Evolutionary conservation across 2,888 invertebrate species (phyloP), one percentile per base, ranked within the genome.

Genomic region (Caenorhabditis angaria): DNA sequence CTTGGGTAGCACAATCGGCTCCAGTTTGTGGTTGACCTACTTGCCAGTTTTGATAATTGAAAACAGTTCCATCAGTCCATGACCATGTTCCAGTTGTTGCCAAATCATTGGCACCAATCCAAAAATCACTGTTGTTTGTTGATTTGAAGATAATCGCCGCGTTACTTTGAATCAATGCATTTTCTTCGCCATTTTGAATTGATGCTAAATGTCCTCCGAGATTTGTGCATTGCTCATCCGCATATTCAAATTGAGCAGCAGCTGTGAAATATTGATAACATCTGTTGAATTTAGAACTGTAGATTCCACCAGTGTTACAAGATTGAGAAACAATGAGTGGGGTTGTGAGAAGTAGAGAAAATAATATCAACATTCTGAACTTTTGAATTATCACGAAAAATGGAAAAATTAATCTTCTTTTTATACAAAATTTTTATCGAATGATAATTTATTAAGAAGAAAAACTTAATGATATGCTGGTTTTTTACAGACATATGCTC

Each of bases 191-290:
- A 35, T 74, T 70, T 25, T 62, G 59, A 22, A 74, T 56, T 1
- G 74, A 70, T 4, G 61, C 74, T 3, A 74, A 47, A 48, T 74
- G 69, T 4, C 74, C 74, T 18, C 74, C 74, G 27, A 74, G 56
- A 0, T 55, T 25, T 22, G 28, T 35, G 29, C 74, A 74, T 32
- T 70, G 69, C 55, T 74, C 70, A 28, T 74, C 74, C n/a, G 74
- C 74, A 12, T 64, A 62, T n/a, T 55, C 66, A 61, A 70, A 74
- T 57, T 70, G 65, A 3, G 74, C 74, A 1, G 74, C 66, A 12
- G 69, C 66, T 1, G 74, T 66, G 66, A 74, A 66, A 62, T 66
- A 74, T 65, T 74, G 74, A 60, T 74, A 74, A 41, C 73, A 74
- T 27, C 68, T 56, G 27, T 72, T 72, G 47, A 72, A 72, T 20